These are phyloP conservation scores for Parambassis ranga DNA, from an alignment of 2,797 vertebrate genomes.

Conservation along the genomic window DNA sequence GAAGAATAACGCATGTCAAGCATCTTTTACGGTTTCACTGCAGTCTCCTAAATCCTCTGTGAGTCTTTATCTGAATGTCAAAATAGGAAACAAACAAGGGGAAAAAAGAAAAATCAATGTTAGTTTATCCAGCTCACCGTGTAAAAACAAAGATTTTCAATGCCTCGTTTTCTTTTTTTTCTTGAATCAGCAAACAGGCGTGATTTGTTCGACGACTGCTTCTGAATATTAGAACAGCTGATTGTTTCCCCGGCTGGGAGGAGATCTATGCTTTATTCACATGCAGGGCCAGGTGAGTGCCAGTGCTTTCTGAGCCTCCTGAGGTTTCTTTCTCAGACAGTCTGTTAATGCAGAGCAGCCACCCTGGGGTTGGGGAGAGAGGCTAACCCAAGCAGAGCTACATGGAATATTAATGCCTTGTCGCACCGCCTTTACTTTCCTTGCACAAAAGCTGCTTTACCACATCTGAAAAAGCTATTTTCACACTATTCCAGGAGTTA, in stretches of 20 bases:
- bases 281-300: constrained; percentile 43
- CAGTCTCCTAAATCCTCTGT: not conserved
- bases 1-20: constrained; percentile 7
- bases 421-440: not conserved
- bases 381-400: constrained; percentile 1
- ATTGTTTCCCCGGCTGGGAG: constrained; percentile 18
- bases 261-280: constrained; percentile 34
- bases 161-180: not conserved
- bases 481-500: constrained; percentile 17
- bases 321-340: constrained; percentile 36
- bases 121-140: constrained; percentile 17
- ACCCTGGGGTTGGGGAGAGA: not conserved
- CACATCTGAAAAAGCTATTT: constrained; percentile 9
- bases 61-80: constrained; percentile 34
- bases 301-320: constrained; percentile 22
- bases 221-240: constrained; percentile 20
- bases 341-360: constrained; percentile 47
- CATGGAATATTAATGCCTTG: constrained; percentile 58
- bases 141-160: constrained; percentile 10
- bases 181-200: not conserved
- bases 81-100: constrained; percentile 20
- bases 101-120: constrained; percentile 27
- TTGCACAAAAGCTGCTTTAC: not conserved
- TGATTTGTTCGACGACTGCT: not conserved
- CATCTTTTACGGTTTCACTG: constrained; percentile 1